Base-by-base conservation (phyloP, 2,113 vertebrate genomes). In the Peucedramus taeniatus region DNA sequence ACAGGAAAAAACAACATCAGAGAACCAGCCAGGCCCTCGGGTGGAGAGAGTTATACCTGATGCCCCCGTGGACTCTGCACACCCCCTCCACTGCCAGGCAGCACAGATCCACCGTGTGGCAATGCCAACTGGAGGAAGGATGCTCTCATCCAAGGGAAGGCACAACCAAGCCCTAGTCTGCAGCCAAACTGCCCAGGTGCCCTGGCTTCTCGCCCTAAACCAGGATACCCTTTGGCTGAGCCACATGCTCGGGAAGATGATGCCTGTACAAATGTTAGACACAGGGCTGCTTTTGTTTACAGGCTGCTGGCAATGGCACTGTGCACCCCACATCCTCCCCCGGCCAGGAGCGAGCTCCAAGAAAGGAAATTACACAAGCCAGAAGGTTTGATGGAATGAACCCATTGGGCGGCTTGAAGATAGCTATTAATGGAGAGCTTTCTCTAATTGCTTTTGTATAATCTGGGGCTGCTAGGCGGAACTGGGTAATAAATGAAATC, bases 401-500 rank as follows among this genome's bases (percentile, higher is more conserved):
- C 94, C 95, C 93, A 96, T 96, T 95, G 97, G 96, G 96, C 47
- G 44, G 95, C 90, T 96, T 90, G 96, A 96, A 97, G 95, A 97
- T 90, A 96, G 96, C 97, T 97, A 97, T 97, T 97, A 97, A 97
- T 96, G 96, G 97, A 96, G 96, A 97, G 96, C 96, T 96, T 93
- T 92, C 93, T 94, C 97, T 97, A 97, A 97, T 97, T 97, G 97
- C 97, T 96, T 97, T 97, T 96, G 96, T 97, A 97, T 97, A 97
- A 97, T 96, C 94, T 95, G 96, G 93, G 96, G 96, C 97, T 97
- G 97, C 97, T 96, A 95, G 95, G 96, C 95, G 92, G 97, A 97
- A 97, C 97, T 96, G 97, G 97, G 96, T 97, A 97, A 97, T 97
- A 97, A 97, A 97, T 96, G 96, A 97, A 97, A 97, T 96, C 97